These are phyloP conservation scores for Yponomeuta evonymella DNA, from an alignment of 2,888 invertebrate species.

Conservation along the genomic window DNA sequence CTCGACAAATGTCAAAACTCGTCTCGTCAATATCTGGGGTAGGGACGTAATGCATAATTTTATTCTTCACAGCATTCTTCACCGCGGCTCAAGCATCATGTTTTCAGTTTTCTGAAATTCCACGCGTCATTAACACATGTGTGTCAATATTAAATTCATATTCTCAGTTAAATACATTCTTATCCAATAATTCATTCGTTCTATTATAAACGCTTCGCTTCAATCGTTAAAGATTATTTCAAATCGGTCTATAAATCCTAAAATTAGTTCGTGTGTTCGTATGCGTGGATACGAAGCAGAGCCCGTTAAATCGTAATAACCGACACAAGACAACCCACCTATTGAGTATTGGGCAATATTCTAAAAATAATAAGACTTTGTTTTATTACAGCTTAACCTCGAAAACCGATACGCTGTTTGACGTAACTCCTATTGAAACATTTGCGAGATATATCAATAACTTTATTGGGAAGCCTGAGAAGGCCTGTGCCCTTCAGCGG, in stretches of 20 bases:
- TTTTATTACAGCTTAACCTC: background rate
- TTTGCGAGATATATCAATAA: background rate
- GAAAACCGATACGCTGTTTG: conserved; percentile 7
- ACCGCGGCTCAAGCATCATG: background rate
- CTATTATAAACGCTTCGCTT: background rate
- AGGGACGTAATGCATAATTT: background rate
- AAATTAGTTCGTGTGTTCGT: conserved; percentile 6
- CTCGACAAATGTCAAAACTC: no score
- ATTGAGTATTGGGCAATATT: conserved; percentile 2
- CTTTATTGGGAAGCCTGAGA: background rate
- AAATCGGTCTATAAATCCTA: conserved; percentile 9
- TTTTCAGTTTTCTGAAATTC: background rate
- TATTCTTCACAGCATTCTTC: background rate
- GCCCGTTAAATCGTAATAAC: conserved; percentile 11
- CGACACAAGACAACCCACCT: conserved; percentile 2
- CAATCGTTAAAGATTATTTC: conserved; percentile 3
- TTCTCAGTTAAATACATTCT: background rate
- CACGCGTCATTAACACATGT: background rate
- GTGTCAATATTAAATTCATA: background rate
- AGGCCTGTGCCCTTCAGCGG: no score
- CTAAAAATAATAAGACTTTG: conserved; percentile 7
- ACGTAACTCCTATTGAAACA: conserved; percentile 4
- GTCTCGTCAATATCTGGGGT: background rate
- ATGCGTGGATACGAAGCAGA: no score
- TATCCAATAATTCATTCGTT: background rate